Evolutionary conservation across 1,140 invertebrate genomes (phyloP).

Genomic region (Scaptomyza graminum): DNA sequence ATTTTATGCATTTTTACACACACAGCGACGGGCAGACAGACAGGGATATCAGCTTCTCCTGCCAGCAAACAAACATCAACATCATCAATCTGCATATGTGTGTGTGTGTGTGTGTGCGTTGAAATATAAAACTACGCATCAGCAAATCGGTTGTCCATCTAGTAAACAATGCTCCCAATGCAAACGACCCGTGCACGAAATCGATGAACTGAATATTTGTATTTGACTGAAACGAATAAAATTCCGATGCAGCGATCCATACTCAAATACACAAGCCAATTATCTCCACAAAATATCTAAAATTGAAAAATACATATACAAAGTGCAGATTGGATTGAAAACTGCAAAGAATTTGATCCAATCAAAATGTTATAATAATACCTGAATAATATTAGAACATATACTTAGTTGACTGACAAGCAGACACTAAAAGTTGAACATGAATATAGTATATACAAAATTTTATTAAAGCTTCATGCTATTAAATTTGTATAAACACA

Average conservation of each 20-base stretch:
- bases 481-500: no score
- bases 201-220: constrained; percentile 31
- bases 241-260: constrained; percentile 1
- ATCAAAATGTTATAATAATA: no score
- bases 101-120: neutral
- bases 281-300: no score
- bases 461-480: no score
- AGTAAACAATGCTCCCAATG: constrained; percentile 33
- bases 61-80: constrained; percentile 2
- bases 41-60: constrained; percentile 21
- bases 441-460: no score
- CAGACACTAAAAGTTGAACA: no score
- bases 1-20: constrained; percentile 68
- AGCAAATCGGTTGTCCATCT: constrained; percentile 23
- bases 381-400: no score
- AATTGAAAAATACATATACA: no score
- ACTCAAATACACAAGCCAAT: constrained; percentile 5
- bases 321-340: no score
- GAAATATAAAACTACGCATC: constrained; percentile 43
- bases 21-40: constrained; percentile 16
- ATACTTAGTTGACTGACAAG: no score
- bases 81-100: constrained; percentile 26
- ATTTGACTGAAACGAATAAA: constrained; percentile 9
- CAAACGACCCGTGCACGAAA: constrained; percentile 22
- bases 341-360: no score